phyloP scores from a whole-genome alignment of 2,797 vertebrate genomes.

The Clarias pachynema region DNA sequence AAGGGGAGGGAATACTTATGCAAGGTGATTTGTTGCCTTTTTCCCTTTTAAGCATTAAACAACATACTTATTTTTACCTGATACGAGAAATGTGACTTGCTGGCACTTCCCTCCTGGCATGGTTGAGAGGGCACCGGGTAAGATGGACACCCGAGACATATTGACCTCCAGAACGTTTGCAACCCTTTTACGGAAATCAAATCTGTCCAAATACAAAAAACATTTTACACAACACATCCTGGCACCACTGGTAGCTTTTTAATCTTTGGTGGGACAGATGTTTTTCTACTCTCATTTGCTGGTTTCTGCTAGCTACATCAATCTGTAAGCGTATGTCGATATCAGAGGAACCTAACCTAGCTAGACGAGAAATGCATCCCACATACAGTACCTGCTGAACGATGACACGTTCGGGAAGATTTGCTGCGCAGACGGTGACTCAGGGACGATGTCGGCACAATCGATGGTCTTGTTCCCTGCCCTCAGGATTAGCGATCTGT shows the following conservation, averaged over 20 bases:
- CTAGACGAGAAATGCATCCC: background rate
- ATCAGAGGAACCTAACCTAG: background rate
- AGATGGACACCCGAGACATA: slow-evolving; percentile 68
- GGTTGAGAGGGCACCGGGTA: slow-evolving; percentile 58
- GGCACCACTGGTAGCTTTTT: background rate
- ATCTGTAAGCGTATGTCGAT: background rate
- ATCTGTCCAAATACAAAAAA: slow-evolving; percentile 59
- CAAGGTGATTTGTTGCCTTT: background rate
- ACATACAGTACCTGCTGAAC: slow-evolving; percentile 70
- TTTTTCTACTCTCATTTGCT: background rate
- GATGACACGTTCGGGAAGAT: slow-evolving; percentile 62
- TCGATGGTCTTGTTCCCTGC: slow-evolving; percentile 49
- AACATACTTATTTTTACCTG: slow-evolving; percentile 62
- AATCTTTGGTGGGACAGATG: background rate
- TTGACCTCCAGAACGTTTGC: slow-evolving; percentile 60
- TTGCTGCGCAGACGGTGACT: slow-evolving; percentile 69
- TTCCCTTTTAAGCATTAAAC: background rate
- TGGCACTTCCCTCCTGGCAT: slow-evolving; percentile 61
- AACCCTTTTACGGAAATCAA: slow-evolving; percentile 73
- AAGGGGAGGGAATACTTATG: too few species aligned
- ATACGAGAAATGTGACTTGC: slow-evolving; percentile 69
- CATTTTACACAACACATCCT: background rate
- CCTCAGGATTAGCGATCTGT: slow-evolving; percentile 70
- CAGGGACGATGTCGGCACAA: slow-evolving; percentile 72
- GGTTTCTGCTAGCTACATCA: background rate